These are phyloP conservation scores for human DNA, from an alignment of 2,113 vertebrate species.

Conservation along the genomic window DNA sequence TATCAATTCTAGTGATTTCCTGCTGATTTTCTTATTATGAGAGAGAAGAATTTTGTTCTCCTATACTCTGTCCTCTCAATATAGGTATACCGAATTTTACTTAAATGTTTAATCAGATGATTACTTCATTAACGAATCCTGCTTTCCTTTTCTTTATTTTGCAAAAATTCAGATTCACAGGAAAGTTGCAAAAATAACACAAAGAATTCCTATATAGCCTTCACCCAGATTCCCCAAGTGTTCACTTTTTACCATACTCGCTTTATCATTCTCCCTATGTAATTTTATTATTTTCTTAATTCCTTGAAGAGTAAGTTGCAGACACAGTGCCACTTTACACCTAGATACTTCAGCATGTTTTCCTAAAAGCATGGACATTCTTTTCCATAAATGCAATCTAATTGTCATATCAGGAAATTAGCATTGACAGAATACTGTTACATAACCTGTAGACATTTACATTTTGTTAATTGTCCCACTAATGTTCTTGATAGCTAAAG, in stretches of 20 bases:
- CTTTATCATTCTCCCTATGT: not conserved
- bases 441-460: not conserved
- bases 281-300: not conserved
- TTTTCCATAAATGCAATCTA: not conserved
- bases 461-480: not conserved
- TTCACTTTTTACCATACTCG: not conserved
- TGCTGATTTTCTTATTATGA: not conserved
- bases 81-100: not conserved
- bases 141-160: not conserved
- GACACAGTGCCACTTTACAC: not conserved
- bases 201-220: not conserved
- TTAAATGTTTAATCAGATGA: not conserved
- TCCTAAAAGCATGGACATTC: not conserved
- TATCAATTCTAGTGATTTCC: not conserved
- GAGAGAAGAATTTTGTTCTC: not conserved
- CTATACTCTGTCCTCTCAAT: not conserved
- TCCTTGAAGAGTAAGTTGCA: not conserved
- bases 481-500: not conserved
- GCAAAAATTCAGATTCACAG: not conserved
- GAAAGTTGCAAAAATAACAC: not conserved
- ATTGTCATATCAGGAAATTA: not conserved
- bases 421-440: not conserved
- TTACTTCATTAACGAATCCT: not conserved
- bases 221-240: not conserved
- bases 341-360: not conserved